Conservation (phyloP, 2,888 invertebrate species). For the Athalia rosae region DNA sequence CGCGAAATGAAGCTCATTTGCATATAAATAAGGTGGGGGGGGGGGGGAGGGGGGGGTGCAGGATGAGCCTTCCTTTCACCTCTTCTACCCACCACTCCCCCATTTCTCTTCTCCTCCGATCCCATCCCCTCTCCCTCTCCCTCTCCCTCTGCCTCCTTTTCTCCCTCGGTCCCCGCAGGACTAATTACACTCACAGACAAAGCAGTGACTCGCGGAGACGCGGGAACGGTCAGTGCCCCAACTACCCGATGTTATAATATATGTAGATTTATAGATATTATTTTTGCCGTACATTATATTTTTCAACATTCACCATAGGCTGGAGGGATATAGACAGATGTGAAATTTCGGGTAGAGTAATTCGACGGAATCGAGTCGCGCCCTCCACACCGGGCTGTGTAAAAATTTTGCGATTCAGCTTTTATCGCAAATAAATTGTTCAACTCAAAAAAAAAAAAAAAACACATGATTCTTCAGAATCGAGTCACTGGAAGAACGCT, state of each 20-base stretch:
- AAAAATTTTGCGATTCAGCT: too few relatives aligned
- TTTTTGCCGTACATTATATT: too few relatives aligned
- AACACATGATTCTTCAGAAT: too few relatives aligned
- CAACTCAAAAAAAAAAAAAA: too few relatives aligned
- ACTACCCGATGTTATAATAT: neutral
- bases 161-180: constrained; percentile 62
- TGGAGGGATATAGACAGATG: too few relatives aligned
- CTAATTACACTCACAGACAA: constrained; percentile 74
- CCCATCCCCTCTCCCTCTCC: constrained; percentile 43
- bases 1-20: constrained; percentile 93
- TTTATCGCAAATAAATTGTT: too few relatives aligned
- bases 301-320: too few relatives aligned
- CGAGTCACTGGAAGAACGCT: too few relatives aligned
- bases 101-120: constrained; percentile 46
- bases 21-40: constrained; percentile 87
- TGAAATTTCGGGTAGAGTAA: too few relatives aligned
- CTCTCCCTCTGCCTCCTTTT: constrained; percentile 25
- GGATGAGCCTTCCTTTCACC: constrained; percentile 64
- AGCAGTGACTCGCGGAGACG: constrained; percentile 48
- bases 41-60: constrained; percentile 75
- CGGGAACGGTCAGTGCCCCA: constrained; percentile 30
- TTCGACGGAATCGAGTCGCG: too few relatives aligned
- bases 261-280: too few relatives aligned
- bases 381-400: too few relatives aligned
- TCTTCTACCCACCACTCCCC: constrained; percentile 48